Evolutionary conservation across 2,113 vertebrate species (phyloP).

Genomic region (Corythornis cristatus): DNA sequence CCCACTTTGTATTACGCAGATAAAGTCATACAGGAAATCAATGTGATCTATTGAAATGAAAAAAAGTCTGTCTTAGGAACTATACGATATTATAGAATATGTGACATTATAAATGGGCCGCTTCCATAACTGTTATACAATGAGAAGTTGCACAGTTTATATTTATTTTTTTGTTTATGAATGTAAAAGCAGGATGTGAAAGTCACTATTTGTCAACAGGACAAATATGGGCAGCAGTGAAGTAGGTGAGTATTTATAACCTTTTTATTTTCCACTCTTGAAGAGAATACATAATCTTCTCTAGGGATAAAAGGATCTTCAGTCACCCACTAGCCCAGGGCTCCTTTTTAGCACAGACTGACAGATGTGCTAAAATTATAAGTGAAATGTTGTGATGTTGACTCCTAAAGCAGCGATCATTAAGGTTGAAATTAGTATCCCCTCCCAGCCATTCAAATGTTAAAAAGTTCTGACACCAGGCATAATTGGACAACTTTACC

Average conservation of each 20-base stretch:
- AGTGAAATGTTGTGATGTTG: conserved; percentile 69
- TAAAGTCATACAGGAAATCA: conserved; percentile 94
- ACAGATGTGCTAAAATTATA: conserved; percentile 67
- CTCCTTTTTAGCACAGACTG: conserved; percentile 64
- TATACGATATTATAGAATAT: conserved; percentile 42
- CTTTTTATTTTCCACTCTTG: conserved; percentile 39
- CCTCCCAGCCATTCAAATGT: conserved; percentile 67
- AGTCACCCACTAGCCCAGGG: conserved; percentile 61
- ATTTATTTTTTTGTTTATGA: conserved; percentile 60
- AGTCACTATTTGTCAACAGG: conserved; percentile 56
- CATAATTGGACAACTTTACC: conserved; percentile 67
- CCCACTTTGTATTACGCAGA: conserved; percentile 88
- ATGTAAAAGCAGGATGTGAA: conserved; percentile 32
- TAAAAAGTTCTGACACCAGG: conserved; percentile 65
- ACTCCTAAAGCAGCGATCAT: conserved; percentile 69
- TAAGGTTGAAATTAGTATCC: conserved; percentile 70
- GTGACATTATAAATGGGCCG: conserved; percentile 65
- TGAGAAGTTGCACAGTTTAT: conserved; percentile 38
- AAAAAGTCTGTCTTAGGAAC: conserved; percentile 77
- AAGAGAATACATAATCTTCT: conserved; percentile 61
- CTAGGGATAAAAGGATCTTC: conserved; percentile 61
- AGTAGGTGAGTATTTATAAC: conserved; percentile 58
- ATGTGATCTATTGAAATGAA: conserved; percentile 85
- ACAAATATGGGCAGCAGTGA: conserved; percentile 19
- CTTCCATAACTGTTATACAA: conserved; percentile 67